Conservation (phyloP, 2,113 vertebrate genomes). For the Cololabis saira region DNA sequence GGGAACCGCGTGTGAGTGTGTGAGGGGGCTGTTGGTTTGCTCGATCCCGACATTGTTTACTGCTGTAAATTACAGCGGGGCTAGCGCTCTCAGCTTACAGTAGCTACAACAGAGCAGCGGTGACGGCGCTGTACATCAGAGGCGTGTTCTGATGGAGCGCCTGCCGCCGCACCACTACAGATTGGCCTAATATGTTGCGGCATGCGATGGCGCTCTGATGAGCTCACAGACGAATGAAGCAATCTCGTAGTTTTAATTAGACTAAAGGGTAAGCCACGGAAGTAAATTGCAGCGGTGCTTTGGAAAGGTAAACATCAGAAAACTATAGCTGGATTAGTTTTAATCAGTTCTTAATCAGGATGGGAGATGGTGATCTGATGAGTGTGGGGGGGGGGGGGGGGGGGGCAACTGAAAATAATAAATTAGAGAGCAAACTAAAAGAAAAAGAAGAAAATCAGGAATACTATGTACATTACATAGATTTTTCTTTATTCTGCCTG, state of each 20-base stretch:
- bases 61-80: conserved; percentile 92
- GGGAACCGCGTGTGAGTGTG: conserved; percentile 67
- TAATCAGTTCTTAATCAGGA: conserved; percentile 46
- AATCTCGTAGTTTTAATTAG: conserved; percentile 84
- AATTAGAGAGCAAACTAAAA: background rate
- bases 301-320: conserved; percentile 37
- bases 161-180: conserved; percentile 78
- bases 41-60: conserved; percentile 92
- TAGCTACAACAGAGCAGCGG: conserved; percentile 90
- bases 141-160: conserved; percentile 64
- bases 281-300: conserved; percentile 24
- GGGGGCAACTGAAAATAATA: background rate
- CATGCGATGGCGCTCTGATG: conserved; percentile 88
- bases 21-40: conserved; percentile 67
- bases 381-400: too few species aligned
- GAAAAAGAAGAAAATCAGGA: too few species aligned
- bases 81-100: conserved; percentile 85
- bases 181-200: conserved; percentile 92
- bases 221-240: conserved; percentile 87
- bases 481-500: too few species aligned
- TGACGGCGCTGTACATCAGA: conserved; percentile 94
- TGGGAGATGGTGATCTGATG: background rate
- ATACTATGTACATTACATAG: too few species aligned
- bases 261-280: conserved; percentile 61
- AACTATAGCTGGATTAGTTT: conserved; percentile 47